phyloP scores from a whole-genome alignment of 1,140 invertebrate species.

The Cotesia chilonis region DNA sequence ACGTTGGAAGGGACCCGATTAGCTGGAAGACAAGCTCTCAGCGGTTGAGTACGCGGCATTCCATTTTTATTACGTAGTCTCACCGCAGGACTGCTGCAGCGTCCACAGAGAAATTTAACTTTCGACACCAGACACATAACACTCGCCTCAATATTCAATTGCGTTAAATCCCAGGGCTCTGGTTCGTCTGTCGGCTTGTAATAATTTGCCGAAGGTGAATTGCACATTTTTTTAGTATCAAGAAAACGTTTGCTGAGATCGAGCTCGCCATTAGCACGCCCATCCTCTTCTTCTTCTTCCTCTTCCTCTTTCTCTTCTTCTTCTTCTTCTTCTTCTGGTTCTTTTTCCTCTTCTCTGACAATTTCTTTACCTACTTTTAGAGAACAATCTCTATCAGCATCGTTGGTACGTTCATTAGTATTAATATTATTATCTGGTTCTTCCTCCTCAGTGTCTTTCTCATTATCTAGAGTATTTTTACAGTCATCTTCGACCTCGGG shows the following conservation, averaged over 20 bases:
- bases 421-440: slow-evolving; percentile 29
- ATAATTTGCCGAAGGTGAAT: slow-evolving; percentile 81
- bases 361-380: slow-evolving; percentile 35
- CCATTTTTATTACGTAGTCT: slow-evolving; percentile 67
- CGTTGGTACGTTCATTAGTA: slow-evolving; percentile 21
- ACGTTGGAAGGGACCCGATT: slow-evolving; percentile 50
- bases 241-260: slow-evolving; percentile 68
- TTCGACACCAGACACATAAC: slow-evolving; percentile 87
- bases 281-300: slow-evolving; percentile 52
- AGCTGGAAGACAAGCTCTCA: slow-evolving; percentile 52
- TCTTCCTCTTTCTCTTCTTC: slow-evolving; percentile 38
- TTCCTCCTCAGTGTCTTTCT: slow-evolving; percentile 26
- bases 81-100: slow-evolving; percentile 77
- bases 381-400: slow-evolving; percentile 33
- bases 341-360: slow-evolving; percentile 26
- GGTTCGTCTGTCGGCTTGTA: slow-evolving; percentile 85
- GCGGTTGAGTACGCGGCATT: slow-evolving; percentile 55
- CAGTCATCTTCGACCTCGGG: slow-evolving; percentile 57
- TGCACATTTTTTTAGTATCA: slow-evolving; percentile 79
- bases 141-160: slow-evolving; percentile 89
- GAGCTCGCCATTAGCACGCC: slow-evolving; percentile 47
- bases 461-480: slow-evolving; percentile 14
- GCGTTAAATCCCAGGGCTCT: slow-evolving; percentile 88
- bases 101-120: slow-evolving; percentile 78
- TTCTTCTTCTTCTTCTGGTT: slow-evolving; percentile 48